These are phyloP conservation scores for Plutella xylostella DNA, from an alignment of 2,888 invertebrate genomes.

Conservation along the genomic window DNA sequence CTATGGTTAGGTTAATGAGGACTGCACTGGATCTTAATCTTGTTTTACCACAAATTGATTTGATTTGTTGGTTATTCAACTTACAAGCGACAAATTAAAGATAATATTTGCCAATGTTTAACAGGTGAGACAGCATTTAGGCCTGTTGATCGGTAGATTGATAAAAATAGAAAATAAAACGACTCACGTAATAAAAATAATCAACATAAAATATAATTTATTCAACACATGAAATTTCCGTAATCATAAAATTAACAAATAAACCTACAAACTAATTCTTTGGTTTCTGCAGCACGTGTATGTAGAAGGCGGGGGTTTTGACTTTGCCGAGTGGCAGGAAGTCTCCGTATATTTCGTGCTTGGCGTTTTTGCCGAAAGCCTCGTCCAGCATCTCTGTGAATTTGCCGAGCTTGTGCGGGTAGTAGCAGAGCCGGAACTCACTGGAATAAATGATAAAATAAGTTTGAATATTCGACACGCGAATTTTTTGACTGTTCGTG, in stretches of 20 bases:
- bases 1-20: no score
- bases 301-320: conserved; percentile 82
- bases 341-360: conserved; percentile 83
- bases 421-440: conserved; percentile 89
- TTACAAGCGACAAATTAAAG: no score
- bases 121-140: no score
- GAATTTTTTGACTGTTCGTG: no score
- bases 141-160: no score
- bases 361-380: conserved; percentile 74
- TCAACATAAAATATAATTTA: background rate
- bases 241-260: background rate
- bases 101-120: no score
- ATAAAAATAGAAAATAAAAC: no score
- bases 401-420: conserved; percentile 81
- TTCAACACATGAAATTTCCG: conserved; percentile 11
- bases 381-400: conserved; percentile 79
- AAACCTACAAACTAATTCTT: conserved; percentile 15
- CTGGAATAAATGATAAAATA: conserved; percentile 65
- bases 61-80: no score
- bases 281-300: conserved; percentile 82
- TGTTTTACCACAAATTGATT: no score
- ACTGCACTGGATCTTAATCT: no score
- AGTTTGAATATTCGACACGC: no score
- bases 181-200: no score
- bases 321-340: conserved; percentile 78